Percentiles rank a stretch among this genome's conserved stretches.
Evolutionary conservation across 2,113 vertebrate genomes (phyloP).

Genomic region (Theropithecus gelada): DNA sequence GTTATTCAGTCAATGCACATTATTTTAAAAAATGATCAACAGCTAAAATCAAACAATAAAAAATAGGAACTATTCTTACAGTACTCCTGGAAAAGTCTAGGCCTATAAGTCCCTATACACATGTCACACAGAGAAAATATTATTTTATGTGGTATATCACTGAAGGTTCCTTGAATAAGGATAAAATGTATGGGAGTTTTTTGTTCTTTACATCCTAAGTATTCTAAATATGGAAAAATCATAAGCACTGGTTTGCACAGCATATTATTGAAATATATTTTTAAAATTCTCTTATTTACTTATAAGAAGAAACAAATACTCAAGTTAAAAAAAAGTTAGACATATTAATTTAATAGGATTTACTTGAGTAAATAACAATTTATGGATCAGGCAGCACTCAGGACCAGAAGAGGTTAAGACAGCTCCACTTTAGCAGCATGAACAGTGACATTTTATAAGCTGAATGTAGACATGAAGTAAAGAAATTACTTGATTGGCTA

Average conservation of each 20-base stretch:
- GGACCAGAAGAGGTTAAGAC: not conserved
- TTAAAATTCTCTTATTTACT: not conserved
- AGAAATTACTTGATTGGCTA: not conserved
- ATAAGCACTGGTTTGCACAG: not conserved
- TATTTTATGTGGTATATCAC: slow-evolving; percentile 31
- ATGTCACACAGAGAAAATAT: slow-evolving; percentile 56
- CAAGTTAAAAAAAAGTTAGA: not conserved
- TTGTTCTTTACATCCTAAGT: slow-evolving; percentile 77
- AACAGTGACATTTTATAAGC: not conserved
- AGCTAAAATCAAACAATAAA: slow-evolving; percentile 72
- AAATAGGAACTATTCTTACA: slow-evolving; percentile 76
- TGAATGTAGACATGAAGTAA: not conserved
- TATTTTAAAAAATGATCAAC: slow-evolving; percentile 67
- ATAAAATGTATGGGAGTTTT: slow-evolving; percentile 38
- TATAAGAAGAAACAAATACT: not conserved
- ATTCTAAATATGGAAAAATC: slow-evolving; percentile 86
- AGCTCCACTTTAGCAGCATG: not conserved
- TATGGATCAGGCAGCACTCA: not conserved
- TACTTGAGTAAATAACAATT: not conserved
- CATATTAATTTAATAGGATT: not conserved
- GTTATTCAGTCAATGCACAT: slow-evolving; percentile 70
- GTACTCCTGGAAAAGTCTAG: slow-evolving; percentile 63
- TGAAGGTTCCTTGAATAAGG: slow-evolving; percentile 22
- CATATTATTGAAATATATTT: not conserved
- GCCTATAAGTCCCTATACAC: slow-evolving; percentile 52